A percentile compares a stretch with the other conserved stretches of the same genome.
phyloP scores from a whole-genome alignment of 1,140 invertebrate species.

The Thaumetopoea pityocampa region DNA sequence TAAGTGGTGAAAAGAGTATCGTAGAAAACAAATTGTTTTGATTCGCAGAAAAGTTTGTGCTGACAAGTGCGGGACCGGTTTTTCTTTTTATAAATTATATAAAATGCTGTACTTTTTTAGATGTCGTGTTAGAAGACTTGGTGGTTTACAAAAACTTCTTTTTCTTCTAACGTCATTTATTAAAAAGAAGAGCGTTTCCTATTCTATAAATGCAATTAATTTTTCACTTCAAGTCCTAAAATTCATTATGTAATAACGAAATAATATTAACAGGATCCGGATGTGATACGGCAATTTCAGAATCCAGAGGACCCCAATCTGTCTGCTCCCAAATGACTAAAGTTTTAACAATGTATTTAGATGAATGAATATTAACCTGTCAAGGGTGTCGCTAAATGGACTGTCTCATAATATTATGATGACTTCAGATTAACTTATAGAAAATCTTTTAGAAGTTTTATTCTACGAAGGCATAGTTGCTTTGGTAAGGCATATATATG shows the following conservation, averaged over 20 bases:
- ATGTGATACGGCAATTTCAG: conserved; percentile 4
- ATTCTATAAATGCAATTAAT: no score
- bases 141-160: no score
- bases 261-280: conserved; percentile 1
- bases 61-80: no score
- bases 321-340: conserved; percentile 13
- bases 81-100: no score
- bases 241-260: neutral
- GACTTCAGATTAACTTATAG: neutral
- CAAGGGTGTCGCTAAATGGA: conserved; percentile 5
- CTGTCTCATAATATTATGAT: conserved; percentile 1
- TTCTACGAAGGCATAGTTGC: no score
- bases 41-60: conserved; percentile 19
- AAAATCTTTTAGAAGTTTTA: conserved; percentile 12
- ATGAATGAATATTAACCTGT: conserved; percentile 17
- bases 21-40: conserved; percentile 31
- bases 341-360: conserved; percentile 19
- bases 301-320: conserved; percentile 4
- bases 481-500: no score
- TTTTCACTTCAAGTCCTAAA: neutral
- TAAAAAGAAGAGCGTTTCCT: no score
- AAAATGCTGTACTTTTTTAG: no score
- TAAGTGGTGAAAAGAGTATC: conserved; percentile 6
- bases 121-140: no score
- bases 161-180: no score